phyloP scores from a whole-genome alignment of 2,888 invertebrate species.

The Folsomia candida region DNA sequence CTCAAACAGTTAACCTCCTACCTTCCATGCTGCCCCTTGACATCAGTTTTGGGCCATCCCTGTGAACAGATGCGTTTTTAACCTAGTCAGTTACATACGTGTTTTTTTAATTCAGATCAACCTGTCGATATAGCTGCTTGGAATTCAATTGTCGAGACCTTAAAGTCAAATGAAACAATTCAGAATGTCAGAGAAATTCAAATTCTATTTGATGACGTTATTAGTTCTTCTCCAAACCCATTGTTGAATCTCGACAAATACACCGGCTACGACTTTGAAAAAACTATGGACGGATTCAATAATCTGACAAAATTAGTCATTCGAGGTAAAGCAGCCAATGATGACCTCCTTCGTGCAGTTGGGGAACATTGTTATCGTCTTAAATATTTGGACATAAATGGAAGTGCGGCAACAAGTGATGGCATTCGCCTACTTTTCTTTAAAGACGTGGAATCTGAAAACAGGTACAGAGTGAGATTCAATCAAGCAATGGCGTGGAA shows the following conservation, averaged over 20 bases:
- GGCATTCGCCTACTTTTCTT: conserved; percentile 32
- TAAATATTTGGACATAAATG: conserved; percentile 42
- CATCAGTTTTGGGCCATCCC: no score
- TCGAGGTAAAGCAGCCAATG: conserved; percentile 30
- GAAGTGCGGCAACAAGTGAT: conserved; percentile 29
- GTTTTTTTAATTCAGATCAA: conserved; percentile 22
- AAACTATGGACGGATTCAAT: conserved; percentile 28
- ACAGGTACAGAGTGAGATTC: background rate
- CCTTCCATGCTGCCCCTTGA: no score
- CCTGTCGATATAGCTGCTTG: conserved; percentile 34
- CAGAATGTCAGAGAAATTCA: conserved; percentile 27
- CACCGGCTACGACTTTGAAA: conserved; percentile 21
- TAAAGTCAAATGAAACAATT: conserved; percentile 21
- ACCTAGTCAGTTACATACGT: no score
- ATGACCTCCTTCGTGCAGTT: conserved; percentile 34
- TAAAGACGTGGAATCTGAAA: background rate
- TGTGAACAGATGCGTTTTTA: no score
- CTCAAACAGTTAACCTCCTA: no score
- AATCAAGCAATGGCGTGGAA: background rate
- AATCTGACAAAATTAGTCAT: conserved; percentile 39
- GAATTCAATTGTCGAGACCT: conserved; percentile 31
- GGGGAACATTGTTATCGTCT: conserved; percentile 36
- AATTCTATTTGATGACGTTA: conserved; percentile 29
- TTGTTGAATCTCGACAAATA: background rate
- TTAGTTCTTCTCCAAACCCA: no score